Percentiles rank a stretch among this genome's conserved stretches.
Evolutionary conservation across 1,140 invertebrate species (phyloP).

Genomic region (Nebria ingens): DNA sequence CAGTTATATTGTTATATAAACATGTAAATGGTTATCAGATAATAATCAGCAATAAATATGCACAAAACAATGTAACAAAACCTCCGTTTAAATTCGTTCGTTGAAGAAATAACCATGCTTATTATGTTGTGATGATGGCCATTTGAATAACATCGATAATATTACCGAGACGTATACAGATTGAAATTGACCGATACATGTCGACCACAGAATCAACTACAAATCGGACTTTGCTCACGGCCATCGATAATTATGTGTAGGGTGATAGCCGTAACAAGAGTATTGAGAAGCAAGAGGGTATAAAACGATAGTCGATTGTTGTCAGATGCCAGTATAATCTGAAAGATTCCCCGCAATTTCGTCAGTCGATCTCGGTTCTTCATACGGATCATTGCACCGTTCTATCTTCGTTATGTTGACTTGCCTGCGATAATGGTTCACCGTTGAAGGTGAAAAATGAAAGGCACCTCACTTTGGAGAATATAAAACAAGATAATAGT

Average conservation of each 20-base stretch:
- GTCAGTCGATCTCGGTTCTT: background rate
- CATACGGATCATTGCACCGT: background rate
- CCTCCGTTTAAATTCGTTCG: no score
- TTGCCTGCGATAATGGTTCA: background rate
- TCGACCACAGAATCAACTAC: background rate
- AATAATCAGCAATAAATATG: no score
- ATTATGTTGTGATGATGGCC: no score
- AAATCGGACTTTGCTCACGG: background rate
- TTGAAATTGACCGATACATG: slow-evolving; percentile 6
- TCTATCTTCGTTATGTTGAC: background rate
- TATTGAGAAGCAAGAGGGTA: no score
- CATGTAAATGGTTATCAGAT: no score
- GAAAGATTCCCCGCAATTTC: background rate
- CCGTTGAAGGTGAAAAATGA: slow-evolving; percentile 9
- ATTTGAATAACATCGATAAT: background rate
- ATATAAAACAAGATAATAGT: background rate
- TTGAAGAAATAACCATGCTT: no score
- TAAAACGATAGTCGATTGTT: background rate
- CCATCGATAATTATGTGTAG: slow-evolving; percentile 1
- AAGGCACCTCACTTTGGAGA: background rate
- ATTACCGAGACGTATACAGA: background rate
- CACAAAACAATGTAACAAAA: no score
- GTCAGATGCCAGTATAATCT: slow-evolving; percentile 2
- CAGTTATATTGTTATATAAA: no score
- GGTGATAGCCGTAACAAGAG: no score